Evolutionary conservation across 2,113 vertebrate species (phyloP).

Genomic region (Lasiurus borealis): DNA sequence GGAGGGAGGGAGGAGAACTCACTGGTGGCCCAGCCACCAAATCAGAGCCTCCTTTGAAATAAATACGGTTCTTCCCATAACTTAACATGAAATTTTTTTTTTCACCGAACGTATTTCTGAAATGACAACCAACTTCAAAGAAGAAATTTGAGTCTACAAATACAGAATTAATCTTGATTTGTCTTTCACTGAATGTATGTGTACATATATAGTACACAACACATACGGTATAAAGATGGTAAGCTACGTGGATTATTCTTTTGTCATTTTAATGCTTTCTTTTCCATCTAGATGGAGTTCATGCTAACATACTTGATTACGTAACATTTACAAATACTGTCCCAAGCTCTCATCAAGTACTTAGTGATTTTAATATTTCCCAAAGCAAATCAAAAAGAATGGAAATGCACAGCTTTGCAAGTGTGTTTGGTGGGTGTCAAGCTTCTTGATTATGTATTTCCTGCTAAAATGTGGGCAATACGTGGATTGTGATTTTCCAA

Average conservation of each 20-base stretch:
- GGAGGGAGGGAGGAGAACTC: neutral
- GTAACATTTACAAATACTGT: neutral
- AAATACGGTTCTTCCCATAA: neutral
- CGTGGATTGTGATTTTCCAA: neutral
- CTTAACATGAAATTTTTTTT: neutral
- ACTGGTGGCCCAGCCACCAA: neutral
- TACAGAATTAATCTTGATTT: neutral
- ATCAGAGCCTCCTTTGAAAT: neutral
- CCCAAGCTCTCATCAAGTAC: neutral
- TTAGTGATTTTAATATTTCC: neutral
- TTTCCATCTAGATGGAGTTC: neutral
- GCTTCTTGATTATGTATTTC: neutral
- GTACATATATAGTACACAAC: neutral
- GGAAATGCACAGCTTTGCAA: neutral
- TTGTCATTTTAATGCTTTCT: neutral
- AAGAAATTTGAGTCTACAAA: conserved; percentile 1
- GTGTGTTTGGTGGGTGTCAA: neutral
- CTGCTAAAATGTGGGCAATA: conserved; percentile 1
- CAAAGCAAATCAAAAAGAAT: conserved; percentile 3
- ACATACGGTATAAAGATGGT: neutral
- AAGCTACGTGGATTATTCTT: neutral
- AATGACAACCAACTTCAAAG: neutral
- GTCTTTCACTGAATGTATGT: neutral
- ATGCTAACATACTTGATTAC: neutral
- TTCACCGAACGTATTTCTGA: neutral